Base-by-base conservation (phyloP, 2,113 vertebrate genomes). In the Todiramphus chloris region DNA sequence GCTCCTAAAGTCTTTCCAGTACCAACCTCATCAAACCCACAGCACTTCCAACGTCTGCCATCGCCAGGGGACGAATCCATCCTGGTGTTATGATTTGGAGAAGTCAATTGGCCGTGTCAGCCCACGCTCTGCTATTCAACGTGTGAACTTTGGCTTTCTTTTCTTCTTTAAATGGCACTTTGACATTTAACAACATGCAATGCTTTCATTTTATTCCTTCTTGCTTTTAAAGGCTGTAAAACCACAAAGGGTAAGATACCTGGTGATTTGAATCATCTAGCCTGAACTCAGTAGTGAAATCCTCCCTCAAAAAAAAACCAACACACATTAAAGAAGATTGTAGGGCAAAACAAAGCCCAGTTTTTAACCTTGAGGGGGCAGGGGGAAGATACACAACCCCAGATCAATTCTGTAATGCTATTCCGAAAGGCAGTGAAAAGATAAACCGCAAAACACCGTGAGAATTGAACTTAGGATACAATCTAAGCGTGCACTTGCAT, bases 101-200 rank as follows among this genome's bases (percentile, higher is more conserved):
- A 90, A 46, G 96, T 56, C 62, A 85, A 91, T 94, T 76, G 89
- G 33, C 69, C 87, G 10, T 33, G n/a, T 46, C 90, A 94, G 33
- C 58, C 48, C 58, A 82, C 12, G 27, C 74, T 28, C 25, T 11
- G 69, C 50, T 50, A 41, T 76, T 84, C 23, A 9, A 51, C 87
- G 80, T 68, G 28, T 67, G 76, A 89, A 74, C 60, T 75, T 72
- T 89, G 14, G 43, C 37, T 37, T 37, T 37, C 37, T 37, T 37
- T 37, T 43, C 5, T 43, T 43, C 15, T 43, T 43, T 43, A 16
- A 43, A 80, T 43, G 48, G 50, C 51, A 44, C 50, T 77, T 43
- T 30, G 46, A 82, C 35, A 85, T 83, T 60, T 83, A 80, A 87
- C 69, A 77, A 37, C 5, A 67, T 5, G 35, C 39, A 39, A 70